Evolutionary conservation across 2,888 invertebrate species (phyloP).

Genomic region (Polymixis lichenea): DNA sequence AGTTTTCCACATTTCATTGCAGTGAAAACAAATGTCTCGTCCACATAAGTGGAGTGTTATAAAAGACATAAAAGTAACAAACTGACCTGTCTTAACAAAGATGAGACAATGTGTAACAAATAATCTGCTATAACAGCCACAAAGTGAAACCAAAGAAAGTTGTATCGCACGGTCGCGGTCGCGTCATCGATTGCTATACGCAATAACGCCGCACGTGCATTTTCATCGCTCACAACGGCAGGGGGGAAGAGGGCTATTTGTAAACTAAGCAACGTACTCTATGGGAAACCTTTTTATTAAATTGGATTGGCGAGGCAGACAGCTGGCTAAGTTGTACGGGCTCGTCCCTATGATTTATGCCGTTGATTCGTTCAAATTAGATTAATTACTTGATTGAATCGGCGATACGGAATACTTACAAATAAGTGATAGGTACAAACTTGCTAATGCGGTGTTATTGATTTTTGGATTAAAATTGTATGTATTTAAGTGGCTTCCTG

Average conservation of each 20-base stretch:
- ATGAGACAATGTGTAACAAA: conserved; percentile 53
- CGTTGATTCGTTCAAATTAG: conserved; percentile 78
- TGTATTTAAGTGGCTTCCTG: conserved; percentile 1
- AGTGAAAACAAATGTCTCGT: not conserved
- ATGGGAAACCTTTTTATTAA: conserved; percentile 90
- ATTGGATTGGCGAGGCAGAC: conserved; percentile 80
- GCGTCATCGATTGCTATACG: conserved; percentile 77
- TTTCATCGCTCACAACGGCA: conserved; percentile 55
- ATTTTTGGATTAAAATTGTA: conserved; percentile 11
- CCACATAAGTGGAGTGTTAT: conserved; percentile 17
- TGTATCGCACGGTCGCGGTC: conserved; percentile 61
- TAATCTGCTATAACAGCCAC: conserved; percentile 51
- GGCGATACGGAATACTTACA: conserved; percentile 29
- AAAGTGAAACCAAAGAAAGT: conserved; percentile 80
- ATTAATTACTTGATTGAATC: conserved; percentile 80
- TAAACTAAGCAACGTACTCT: conserved; percentile 68
- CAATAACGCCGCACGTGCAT: conserved; percentile 72
- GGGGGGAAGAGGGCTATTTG: conserved; percentile 48
- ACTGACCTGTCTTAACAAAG: conserved; percentile 56
- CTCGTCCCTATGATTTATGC: conserved; percentile 85
- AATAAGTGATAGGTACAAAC: not conserved
- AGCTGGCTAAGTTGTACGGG: conserved; percentile 87
- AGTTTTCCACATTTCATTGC: conserved; percentile 27
- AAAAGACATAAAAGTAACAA: conserved; percentile 5
- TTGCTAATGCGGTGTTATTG: conserved; percentile 12